Percentiles rank a stretch among this genome's conserved stretches.
Evolutionary conservation across 2,888 invertebrate genomes (phyloP).

Genomic region (Crematogaster levior): DNA sequence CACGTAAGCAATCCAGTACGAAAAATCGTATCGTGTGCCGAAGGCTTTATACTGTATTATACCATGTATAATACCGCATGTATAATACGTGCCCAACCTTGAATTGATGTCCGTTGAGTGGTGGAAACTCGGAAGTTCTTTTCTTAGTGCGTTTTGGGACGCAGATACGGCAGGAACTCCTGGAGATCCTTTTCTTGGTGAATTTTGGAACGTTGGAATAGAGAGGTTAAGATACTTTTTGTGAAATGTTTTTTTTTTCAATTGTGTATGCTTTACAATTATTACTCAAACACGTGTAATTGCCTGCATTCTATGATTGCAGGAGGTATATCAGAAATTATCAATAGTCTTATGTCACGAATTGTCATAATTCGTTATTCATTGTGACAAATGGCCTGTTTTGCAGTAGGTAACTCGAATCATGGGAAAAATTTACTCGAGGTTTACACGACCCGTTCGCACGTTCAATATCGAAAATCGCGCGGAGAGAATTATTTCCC

Average conservation of each 20-base stretch:
- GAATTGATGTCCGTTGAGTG: too few species aligned
- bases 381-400: neutral
- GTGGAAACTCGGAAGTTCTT: too few species aligned
- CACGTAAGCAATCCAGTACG: too few species aligned
- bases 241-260: neutral
- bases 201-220: neutral
- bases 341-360: neutral
- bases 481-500: conserved; percentile 90
- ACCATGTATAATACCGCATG: too few species aligned
- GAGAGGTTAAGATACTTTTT: neutral
- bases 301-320: neutral
- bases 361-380: neutral
- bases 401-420: conserved; percentile 50
- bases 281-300: neutral
- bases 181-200: neutral
- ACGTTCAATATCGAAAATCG: conserved; percentile 92
- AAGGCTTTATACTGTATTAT: too few species aligned
- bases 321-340: conserved; percentile 12
- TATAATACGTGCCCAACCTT: too few species aligned
- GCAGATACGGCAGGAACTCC: too few species aligned
- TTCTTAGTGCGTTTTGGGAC: too few species aligned
- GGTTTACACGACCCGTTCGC: conserved; percentile 88
- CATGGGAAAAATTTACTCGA: conserved; percentile 90
- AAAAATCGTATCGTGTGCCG: too few species aligned
- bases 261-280: neutral